These are phyloP conservation scores for Hydrochoerus hydrochaeris DNA, from an alignment of 2,113 vertebrate species.

Conservation along the genomic window DNA sequence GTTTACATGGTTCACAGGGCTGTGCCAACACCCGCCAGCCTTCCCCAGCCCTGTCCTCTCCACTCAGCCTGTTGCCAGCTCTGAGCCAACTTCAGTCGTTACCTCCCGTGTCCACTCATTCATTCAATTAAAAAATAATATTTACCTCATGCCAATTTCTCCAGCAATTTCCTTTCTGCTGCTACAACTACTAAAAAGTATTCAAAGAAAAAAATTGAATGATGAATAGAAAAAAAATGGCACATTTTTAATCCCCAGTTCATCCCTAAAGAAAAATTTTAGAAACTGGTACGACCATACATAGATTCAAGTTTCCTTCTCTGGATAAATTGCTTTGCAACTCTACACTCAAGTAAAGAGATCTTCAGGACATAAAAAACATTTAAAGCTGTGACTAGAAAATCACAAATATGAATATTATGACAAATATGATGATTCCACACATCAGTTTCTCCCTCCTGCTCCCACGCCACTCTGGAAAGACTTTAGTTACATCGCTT, in stretches of 20 bases:
- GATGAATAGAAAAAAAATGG: conserved; percentile 20
- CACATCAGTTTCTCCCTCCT: background rate
- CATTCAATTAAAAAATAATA: background rate
- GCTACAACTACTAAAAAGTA: background rate
- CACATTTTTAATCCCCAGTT: background rate
- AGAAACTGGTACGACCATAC: background rate
- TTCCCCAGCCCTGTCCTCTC: background rate
- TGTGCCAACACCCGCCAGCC: background rate
- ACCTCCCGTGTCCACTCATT: background rate
- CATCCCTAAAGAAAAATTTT: background rate
- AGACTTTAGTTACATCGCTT: background rate
- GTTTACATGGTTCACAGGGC: background rate
- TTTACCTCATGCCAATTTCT: background rate
- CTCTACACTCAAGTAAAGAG: background rate
- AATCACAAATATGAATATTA: background rate
- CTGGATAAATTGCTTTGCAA: background rate
- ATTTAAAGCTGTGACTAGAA: background rate
- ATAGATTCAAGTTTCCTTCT: background rate
- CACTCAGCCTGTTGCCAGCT: background rate
- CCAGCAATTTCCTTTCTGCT: background rate
- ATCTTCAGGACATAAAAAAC: background rate
- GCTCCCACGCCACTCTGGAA: background rate
- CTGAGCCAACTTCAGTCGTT: background rate
- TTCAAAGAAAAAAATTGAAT: background rate
- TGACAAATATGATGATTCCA: background rate